These are phyloP conservation scores for Macheiramphus alcinus DNA, from an alignment of 2,113 vertebrate species.

Conservation along the genomic window DNA sequence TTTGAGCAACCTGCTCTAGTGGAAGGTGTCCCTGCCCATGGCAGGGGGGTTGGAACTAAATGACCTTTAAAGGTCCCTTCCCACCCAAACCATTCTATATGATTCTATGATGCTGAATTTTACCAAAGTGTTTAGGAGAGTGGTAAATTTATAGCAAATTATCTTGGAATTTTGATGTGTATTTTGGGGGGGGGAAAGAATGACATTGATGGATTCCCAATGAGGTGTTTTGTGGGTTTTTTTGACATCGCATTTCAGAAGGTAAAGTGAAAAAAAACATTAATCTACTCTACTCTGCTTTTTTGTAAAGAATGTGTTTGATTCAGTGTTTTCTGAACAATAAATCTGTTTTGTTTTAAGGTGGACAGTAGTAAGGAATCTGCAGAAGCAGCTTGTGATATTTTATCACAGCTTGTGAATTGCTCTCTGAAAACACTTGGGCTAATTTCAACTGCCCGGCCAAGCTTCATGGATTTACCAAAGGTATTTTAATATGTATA, in stretches of 20 bases:
- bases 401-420: conserved; percentile 93
- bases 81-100: too few relatives aligned
- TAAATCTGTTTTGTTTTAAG: conserved; percentile 64
- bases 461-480: conserved; percentile 97
- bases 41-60: too few relatives aligned
- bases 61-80: too few relatives aligned
- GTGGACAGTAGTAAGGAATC: conserved; percentile 98
- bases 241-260: background rate
- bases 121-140: background rate
- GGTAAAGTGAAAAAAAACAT: background rate
- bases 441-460: conserved; percentile 94
- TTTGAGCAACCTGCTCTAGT: too few relatives aligned
- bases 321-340: background rate
- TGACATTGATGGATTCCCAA: fast-evolving
- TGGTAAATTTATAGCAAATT: background rate
- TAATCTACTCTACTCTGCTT: background rate
- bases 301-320: background rate
- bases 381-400: conserved; percentile 93
- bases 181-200: background rate
- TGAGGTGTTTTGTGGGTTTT: background rate
- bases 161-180: background rate
- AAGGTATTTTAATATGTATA: conserved; percentile 78
- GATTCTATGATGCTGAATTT: background rate
- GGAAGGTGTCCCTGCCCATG: too few relatives aligned
- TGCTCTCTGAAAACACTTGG: conserved; percentile 95